These are phyloP conservation scores for Eulemur coronatus DNA, from an alignment of 2,797 vertebrate species.

Conservation along the genomic window DNA sequence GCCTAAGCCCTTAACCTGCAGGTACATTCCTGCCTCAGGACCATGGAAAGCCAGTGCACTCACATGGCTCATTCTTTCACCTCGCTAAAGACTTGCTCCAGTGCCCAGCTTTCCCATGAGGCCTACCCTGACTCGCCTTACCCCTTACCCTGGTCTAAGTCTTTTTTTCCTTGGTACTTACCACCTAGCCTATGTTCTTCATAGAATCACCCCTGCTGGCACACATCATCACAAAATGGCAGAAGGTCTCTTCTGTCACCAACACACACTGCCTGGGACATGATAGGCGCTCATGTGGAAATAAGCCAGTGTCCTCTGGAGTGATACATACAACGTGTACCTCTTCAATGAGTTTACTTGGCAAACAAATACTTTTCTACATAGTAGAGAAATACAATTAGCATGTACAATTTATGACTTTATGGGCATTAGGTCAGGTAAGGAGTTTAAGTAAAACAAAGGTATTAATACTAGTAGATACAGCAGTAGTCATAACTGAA, in stretches of 20 bases:
- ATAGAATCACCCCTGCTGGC: background rate
- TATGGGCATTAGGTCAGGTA: background rate
- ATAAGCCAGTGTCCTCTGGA: background rate
- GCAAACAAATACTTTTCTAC: background rate
- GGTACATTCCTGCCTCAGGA: too few species aligned
- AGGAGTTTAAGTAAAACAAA: background rate
- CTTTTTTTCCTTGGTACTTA: background rate
- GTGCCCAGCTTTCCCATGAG: background rate
- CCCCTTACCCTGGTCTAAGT: background rate
- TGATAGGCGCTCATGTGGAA: background rate
- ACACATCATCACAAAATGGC: background rate
- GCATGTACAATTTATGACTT: background rate
- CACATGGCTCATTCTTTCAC: too few species aligned
- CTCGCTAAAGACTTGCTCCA: background rate
- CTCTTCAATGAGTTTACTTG: background rate
- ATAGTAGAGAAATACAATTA: background rate
- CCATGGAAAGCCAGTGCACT: too few species aligned
- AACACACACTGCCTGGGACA: background rate
- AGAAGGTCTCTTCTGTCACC: background rate
- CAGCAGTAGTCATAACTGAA: background rate
- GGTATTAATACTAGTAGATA: background rate
- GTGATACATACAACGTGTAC: background rate
- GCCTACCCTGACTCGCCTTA: background rate
- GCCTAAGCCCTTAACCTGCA: too few species aligned
- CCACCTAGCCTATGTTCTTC: background rate